A percentile compares a stretch with the other conserved stretches of the same genome.
phyloP scores from a whole-genome alignment of 2,888 invertebrate genomes.

The Gymnoscelis rufifasciata region DNA sequence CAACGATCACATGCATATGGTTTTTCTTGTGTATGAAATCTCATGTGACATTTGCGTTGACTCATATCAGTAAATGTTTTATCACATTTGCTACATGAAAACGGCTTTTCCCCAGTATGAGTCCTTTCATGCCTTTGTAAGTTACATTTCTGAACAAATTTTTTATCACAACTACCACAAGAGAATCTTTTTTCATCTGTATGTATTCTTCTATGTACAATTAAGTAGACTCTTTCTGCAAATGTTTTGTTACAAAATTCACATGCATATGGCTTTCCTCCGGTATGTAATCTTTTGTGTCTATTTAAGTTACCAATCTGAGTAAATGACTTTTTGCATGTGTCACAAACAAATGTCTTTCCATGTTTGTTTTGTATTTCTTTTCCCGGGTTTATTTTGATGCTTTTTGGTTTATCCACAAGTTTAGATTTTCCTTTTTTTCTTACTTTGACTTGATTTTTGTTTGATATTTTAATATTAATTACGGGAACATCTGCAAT shows the following conservation, averaged over 20 bases:
- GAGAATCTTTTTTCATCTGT: constrained; percentile 16
- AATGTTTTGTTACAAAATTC: constrained; percentile 17
- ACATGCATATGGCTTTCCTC: constrained; percentile 15
- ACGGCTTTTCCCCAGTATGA: constrained; percentile 19
- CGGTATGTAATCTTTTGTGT: constrained; percentile 17
- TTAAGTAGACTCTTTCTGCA: constrained; percentile 15
- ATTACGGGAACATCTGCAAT: no score
- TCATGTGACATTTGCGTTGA: constrained; percentile 15
- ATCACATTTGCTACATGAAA: constrained; percentile 12
- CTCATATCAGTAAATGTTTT: constrained; percentile 20
- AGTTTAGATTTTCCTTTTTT: constrained; percentile 5
- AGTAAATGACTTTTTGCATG: constrained; percentile 14
- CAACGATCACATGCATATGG: constrained; percentile 22
- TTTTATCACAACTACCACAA: constrained; percentile 15
- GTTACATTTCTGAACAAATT: constrained; percentile 17
- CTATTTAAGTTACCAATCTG: constrained; percentile 17
- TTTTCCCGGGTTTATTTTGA: neutral
- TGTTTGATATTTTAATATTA: no score
- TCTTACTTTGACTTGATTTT: constrained; percentile 6
- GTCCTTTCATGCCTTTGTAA: constrained; percentile 17
- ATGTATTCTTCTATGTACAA: constrained; percentile 14
- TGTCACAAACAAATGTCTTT: constrained; percentile 12
- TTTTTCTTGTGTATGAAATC: constrained; percentile 19
- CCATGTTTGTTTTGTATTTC: neutral
- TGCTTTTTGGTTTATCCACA: neutral